phyloP scores from a whole-genome alignment of 2,888 invertebrate species.

The Pecten maximus region DNA sequence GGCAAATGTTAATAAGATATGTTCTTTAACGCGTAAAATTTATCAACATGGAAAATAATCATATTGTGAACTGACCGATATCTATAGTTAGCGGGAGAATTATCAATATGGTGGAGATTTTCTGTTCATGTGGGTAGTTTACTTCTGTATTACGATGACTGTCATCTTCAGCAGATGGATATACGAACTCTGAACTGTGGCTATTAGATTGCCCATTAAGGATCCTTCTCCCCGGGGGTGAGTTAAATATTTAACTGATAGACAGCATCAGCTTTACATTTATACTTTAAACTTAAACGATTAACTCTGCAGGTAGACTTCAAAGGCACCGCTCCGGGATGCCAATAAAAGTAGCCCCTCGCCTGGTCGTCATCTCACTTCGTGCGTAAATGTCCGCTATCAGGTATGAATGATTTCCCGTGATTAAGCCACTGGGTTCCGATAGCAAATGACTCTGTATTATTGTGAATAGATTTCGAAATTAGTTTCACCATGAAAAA shows the following conservation, averaged over 20 bases:
- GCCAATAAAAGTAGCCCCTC: conserved; percentile 2
- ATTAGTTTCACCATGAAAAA: conserved; percentile 33
- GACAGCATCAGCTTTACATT: conserved; percentile 32
- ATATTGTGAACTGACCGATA: no score
- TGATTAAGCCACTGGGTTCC: conserved; percentile 23
- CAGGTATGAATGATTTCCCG: not conserved
- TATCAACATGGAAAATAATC: not conserved
- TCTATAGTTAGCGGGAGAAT: not conserved
- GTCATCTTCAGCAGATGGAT: conserved; percentile 4
- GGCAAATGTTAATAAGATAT: no score
- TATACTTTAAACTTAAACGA: conserved; percentile 32
- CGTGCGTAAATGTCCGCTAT: conserved; percentile 25
- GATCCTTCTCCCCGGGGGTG: conserved; percentile 14
- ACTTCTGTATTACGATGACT: not conserved
- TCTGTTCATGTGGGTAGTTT: not conserved
- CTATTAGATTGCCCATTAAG: conserved; percentile 8
- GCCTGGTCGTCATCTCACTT: not conserved
- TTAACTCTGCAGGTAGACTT: conserved; percentile 27
- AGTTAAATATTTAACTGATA: conserved; percentile 35
- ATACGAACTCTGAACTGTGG: not conserved
- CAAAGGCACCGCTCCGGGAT: conserved; percentile 13
- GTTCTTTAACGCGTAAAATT: not conserved
- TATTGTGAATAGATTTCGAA: conserved; percentile 23
- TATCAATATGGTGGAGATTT: not conserved
- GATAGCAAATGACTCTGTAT: conserved; percentile 3